A percentile compares a stretch with the other conserved stretches of the same genome.
phyloP scores from a whole-genome alignment of 2,113 vertebrate species.

The Blennius ocellaris region DNA sequence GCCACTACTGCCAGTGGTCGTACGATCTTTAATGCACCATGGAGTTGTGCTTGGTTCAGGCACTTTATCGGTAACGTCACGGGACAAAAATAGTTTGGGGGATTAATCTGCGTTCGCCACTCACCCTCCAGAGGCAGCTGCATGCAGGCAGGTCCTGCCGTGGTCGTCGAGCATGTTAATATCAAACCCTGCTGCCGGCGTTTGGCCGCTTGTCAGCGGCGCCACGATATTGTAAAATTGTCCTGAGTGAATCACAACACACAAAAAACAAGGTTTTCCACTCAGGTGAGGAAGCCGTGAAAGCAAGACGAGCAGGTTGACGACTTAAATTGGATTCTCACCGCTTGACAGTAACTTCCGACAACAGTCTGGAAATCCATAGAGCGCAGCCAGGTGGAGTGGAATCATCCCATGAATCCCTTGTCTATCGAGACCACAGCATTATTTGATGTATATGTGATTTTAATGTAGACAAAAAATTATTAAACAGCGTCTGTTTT shows the following conservation, averaged over 20 bases:
- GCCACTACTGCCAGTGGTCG: neutral
- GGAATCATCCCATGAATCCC: constrained; percentile 96
- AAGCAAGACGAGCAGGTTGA: neutral
- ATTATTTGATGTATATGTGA: neutral
- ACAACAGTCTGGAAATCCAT: constrained; percentile 96
- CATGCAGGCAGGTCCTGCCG: constrained; percentile 94
- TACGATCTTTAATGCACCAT: neutral
- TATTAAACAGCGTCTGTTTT: neutral
- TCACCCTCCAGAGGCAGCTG: constrained; percentile 96
- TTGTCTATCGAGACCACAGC: constrained; percentile 81
- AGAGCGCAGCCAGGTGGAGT: constrained; percentile 92
- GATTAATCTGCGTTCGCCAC: neutral
- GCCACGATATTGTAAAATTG: constrained; percentile 92
- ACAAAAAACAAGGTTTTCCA: neutral
- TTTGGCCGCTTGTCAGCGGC: constrained; percentile 71
- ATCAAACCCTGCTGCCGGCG: constrained; percentile 89
- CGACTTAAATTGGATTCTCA: constrained; percentile 58
- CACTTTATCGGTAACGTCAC: neutral
- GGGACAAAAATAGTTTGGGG: neutral
- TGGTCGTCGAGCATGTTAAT: constrained; percentile 91
- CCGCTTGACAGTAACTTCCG: constrained; percentile 96
- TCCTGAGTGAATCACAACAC: constrained; percentile 75
- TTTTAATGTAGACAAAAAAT: too few relatives aligned
- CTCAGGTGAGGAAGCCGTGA: neutral
- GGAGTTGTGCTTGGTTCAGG: neutral